Conservation (phyloP, 2,888 invertebrate species). For the Thymelicus acteon region DNA sequence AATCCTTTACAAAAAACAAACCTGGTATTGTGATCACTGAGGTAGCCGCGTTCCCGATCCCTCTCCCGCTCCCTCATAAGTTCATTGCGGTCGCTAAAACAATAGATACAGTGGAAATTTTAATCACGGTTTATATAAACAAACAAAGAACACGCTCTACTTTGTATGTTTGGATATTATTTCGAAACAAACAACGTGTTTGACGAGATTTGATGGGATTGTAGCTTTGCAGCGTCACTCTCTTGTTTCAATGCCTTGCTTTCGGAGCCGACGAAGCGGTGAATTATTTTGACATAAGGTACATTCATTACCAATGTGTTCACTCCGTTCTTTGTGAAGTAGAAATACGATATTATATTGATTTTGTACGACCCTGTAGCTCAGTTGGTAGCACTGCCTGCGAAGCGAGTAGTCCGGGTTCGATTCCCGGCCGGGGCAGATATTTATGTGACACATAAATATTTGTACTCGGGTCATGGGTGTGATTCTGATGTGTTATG, state of each 20-base stretch:
- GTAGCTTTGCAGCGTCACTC: background rate
- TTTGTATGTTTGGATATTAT: conserved; percentile 12
- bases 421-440: too few species aligned
- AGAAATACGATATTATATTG: too few species aligned
- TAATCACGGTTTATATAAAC: conserved; percentile 37
- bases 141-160: conserved; percentile 24
- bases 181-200: conserved; percentile 3
- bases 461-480: too few species aligned
- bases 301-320: background rate
- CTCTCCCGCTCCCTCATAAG: conserved; percentile 91
- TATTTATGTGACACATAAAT: too few species aligned
- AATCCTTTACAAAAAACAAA: conserved; percentile 53
- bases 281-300: background rate
- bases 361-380: too few species aligned
- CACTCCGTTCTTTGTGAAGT: background rate
- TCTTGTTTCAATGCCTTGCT: background rate
- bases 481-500: too few species aligned
- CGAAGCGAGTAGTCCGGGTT: too few species aligned
- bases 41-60: conserved; percentile 88
- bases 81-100: conserved; percentile 92
- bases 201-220: conserved; percentile 8
- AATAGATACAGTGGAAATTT: conserved; percentile 45
- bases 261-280: background rate
- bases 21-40: conserved; percentile 93
- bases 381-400: too few species aligned